Evolutionary conservation across 1,140 invertebrate genomes (phyloP), one percentile per base, ranked within the genome.

Genomic region (Heliconius congener): DNA sequence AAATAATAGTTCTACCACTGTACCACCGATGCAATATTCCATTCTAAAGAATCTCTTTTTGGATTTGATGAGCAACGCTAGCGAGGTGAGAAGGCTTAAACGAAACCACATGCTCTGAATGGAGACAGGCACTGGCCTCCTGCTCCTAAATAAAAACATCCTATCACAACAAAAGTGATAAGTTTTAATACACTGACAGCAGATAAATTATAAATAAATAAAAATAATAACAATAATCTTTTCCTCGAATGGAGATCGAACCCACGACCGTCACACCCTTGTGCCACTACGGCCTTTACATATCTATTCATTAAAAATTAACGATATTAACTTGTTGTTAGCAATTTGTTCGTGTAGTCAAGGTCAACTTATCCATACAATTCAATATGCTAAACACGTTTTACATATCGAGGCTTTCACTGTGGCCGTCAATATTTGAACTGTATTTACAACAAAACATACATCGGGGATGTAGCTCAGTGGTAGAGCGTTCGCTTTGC

Each of bases 401-500:
- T 52, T 19, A 52, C 16, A 19, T 52, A 19, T 3, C 18, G 1
- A 52, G 16, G 4, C 57, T 66, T 66, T 66, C 23, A 66, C 60
- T 27, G 3, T 13, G 23, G 30, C 13, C 3, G 8, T 57, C 3
- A 66, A 16, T 30, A 66, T 4, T 8, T 0, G 9, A 0, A 66
- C 13, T 5, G 11, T 66, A 30, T 66, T 66, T 66, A 27, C 3
- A 30, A 30, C 23, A 16, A 16, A 13, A 30, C 5, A 18, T 1
- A n/a, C 71, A 83, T 78, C 74, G 94, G 95, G 93, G 93, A 95
- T 95, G 94, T 95, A 95, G 95, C 92, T 95, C 95, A 95, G 95
- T 95, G 97, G 97, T 97, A 98, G 97, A 97, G 97, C 97, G 97
- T 97, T 97, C 97, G 97, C 97, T 98, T 98, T 97, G 97, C 97